Conservation (phyloP, 2,113 vertebrate species). For the Eubucco bourcierii region DNA sequence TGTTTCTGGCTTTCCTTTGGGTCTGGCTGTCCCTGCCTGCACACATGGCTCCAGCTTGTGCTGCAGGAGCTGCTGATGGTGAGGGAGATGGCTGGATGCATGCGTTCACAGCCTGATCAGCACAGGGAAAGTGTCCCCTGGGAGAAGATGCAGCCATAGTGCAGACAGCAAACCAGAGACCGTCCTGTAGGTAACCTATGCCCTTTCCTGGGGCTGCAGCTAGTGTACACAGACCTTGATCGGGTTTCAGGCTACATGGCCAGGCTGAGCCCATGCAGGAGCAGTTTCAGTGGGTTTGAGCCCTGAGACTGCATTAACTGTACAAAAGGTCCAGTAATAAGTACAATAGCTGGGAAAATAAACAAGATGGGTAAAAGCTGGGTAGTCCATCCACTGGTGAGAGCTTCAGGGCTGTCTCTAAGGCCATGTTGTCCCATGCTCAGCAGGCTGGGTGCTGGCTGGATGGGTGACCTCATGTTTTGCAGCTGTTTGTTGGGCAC, state of each 20-base stretch:
- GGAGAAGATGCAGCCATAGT: rapidly evolving
- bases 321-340: too few species aligned
- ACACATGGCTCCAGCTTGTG: rapidly evolving
- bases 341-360: neutral
- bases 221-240: rapidly evolving
- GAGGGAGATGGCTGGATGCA: rapidly evolving
- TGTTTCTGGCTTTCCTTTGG: neutral
- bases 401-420: neutral
- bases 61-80: rapidly evolving
- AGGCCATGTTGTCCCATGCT: neutral
- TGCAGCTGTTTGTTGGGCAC: rapidly evolving
- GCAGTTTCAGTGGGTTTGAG: neutral
- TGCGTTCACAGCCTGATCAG: rapidly evolving
- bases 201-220: neutral
- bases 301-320: neutral
- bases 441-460: neutral
- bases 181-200: rapidly evolving
- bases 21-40: neutral
- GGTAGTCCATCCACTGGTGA: rapidly evolving
- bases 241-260: rapidly evolving
- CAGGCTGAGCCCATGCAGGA: neutral
- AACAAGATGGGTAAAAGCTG: neutral
- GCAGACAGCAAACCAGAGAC: neutral
- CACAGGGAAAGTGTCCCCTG: rapidly evolving
- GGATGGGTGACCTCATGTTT: neutral